A percentile compares a stretch with the other conserved stretches of the same genome.
These are phyloP conservation scores for Samia ricini DNA, from an alignment of 1,140 invertebrate species.

Conservation along the genomic window DNA sequence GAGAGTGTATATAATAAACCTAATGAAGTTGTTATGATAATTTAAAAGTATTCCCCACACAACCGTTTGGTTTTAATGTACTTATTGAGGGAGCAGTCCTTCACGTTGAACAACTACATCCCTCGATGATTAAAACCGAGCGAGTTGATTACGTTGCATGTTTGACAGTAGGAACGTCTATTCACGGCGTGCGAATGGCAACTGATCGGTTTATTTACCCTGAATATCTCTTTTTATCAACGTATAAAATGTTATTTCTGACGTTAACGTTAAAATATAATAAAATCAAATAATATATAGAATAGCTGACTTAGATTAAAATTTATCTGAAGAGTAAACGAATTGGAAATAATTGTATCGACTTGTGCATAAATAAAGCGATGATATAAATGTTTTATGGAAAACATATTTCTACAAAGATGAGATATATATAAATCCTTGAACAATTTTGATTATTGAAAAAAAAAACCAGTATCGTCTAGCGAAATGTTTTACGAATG, in stretches of 20 bases:
- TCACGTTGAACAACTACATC: constrained; percentile 20
- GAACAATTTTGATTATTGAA: too few relatives aligned
- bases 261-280: neutral
- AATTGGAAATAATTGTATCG: neutral
- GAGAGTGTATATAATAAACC: too few relatives aligned
- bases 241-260: neutral
- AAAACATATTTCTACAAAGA: too few relatives aligned
- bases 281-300: neutral
- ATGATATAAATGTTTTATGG: too few relatives aligned
- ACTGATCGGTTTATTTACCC: constrained; percentile 32
- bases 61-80: neutral
- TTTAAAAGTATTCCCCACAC: neutral
- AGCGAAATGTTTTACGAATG: too few relatives aligned
- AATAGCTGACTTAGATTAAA: neutral
- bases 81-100: neutral
- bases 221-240: constrained; percentile 14
- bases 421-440: too few relatives aligned
- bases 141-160: constrained; percentile 36
- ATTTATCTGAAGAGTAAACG: neutral
- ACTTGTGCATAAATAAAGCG: neutral
- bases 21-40: neutral
- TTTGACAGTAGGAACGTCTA: constrained; percentile 29
- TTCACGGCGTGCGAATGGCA: constrained; percentile 28
- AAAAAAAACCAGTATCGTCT: too few relatives aligned
- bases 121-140: constrained; percentile 38